These are phyloP conservation scores for Caenorhabditis tropicalis DNA, from an alignment of 1,140 invertebrate genomes.

Conservation along the genomic window DNA sequence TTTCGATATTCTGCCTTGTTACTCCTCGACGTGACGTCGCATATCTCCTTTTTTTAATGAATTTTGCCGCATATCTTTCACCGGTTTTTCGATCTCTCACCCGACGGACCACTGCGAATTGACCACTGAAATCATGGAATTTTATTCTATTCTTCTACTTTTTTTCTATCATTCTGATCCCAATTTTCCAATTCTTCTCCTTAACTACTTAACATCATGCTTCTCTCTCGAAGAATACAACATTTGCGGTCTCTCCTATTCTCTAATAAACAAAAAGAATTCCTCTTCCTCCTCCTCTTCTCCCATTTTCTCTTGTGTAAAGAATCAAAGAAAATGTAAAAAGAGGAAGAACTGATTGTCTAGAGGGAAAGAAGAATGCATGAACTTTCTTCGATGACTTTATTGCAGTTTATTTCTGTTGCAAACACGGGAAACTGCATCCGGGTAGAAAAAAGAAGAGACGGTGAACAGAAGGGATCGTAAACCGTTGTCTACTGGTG, in stretches of 20 bases:
- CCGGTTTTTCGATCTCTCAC: conserved; percentile 85
- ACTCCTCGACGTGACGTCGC: conserved; percentile 76
- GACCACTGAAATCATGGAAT: conserved; percentile 78
- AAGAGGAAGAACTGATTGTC: not conserved
- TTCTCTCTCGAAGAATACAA: too few relatives aligned
- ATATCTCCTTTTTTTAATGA: conserved; percentile 84
- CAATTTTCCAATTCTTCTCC: too few relatives aligned
- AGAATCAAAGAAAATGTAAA: too few relatives aligned
- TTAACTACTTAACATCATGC: too few relatives aligned
- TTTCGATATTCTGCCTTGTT: conserved; percentile 75
- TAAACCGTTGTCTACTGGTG: too few relatives aligned
- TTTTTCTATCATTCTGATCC: not conserved
- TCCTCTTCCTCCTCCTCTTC: not conserved
- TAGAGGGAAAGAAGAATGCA: not conserved
- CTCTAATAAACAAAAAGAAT: not conserved
- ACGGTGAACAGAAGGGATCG: too few relatives aligned
- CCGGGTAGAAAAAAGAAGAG: too few relatives aligned
- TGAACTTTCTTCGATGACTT: not conserved
- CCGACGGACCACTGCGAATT: conserved; percentile 90
- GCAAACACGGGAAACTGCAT: too few relatives aligned
- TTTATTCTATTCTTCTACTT: too few relatives aligned
- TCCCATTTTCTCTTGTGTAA: not conserved
- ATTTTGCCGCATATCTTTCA: conserved; percentile 90
- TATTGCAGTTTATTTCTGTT: too few relatives aligned
- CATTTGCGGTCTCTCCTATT: not conserved